Evolutionary conservation across 2,797 vertebrate genomes (phyloP).

Genomic region (Melanotaenia boesemani): DNA sequence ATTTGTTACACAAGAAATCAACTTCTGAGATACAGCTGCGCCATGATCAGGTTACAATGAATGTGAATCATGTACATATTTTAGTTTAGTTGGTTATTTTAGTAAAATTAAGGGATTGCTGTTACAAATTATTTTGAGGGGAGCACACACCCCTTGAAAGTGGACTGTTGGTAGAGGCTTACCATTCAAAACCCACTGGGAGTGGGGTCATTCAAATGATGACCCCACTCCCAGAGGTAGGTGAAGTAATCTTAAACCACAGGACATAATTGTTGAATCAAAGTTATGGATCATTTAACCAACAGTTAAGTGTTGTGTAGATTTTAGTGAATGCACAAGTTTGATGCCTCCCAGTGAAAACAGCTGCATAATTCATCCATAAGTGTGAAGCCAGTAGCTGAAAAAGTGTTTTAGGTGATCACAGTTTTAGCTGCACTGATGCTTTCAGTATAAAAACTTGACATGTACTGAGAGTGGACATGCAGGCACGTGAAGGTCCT

Average conservation of each 20-base stretch:
- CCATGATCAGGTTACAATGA: neutral
- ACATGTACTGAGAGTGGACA: neutral
- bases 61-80: no score
- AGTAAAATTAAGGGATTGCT: no score
- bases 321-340: neutral
- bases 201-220: no score
- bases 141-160: neutral
- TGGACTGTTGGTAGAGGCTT: neutral
- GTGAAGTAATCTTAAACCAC: no score
- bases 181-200: no score
- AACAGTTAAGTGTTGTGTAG: no score
- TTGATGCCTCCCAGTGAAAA: neutral
- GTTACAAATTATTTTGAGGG: neutral
- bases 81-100: neutral
- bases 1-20: neutral
- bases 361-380: neutral
- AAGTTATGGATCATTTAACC: no score
- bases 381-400: neutral
- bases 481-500: constrained; percentile 31
- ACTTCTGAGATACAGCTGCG: neutral
- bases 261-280: no score
- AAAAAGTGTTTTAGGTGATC: constrained; percentile 15
- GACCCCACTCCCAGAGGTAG: no score
- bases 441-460: constrained; percentile 13
- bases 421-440: constrained; percentile 20